phyloP scores from a whole-genome alignment of 2,888 invertebrate species.

The Polydrusus cervinus region DNA sequence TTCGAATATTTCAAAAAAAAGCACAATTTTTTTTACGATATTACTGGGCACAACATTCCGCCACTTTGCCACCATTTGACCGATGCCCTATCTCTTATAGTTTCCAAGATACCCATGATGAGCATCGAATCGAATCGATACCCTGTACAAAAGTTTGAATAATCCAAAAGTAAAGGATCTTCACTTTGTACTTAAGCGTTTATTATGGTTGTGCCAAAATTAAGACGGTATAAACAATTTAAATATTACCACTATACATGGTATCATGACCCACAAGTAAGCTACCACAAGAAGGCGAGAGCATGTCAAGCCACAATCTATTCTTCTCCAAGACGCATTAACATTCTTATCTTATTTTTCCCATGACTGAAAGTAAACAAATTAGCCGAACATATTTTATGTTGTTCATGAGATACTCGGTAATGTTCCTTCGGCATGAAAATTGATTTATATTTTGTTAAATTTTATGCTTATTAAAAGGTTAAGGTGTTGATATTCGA shows the following conservation, averaged over 20 bases:
- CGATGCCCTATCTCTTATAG: too few relatives aligned
- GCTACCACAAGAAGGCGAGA: slow-evolving; percentile 44
- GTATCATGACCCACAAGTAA: slow-evolving; percentile 21
- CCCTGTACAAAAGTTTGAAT: too few relatives aligned
- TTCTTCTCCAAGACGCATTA: slow-evolving; percentile 60
- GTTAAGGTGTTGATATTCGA: slow-evolving; percentile 3
- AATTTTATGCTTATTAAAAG: slow-evolving; percentile 31
- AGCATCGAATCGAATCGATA: too few relatives aligned
- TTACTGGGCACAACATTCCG: too few relatives aligned
- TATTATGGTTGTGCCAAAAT: too few relatives aligned
- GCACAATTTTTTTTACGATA: too few relatives aligned
- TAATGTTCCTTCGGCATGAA: slow-evolving; percentile 38
- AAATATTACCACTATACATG: background rate
- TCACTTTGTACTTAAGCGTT: too few relatives aligned
- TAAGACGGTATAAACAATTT: background rate
- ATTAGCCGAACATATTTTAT: slow-evolving; percentile 67
- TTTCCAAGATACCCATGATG: too few relatives aligned
- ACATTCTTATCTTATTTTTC: slow-evolving; percentile 65
- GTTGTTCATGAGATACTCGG: slow-evolving; percentile 52
- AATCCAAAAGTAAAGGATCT: too few relatives aligned
- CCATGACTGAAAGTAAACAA: slow-evolving; percentile 67
- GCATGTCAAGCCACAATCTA: slow-evolving; percentile 64
- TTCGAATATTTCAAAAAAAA: too few relatives aligned
- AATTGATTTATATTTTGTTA: slow-evolving; percentile 48
- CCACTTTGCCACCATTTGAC: too few relatives aligned